Base-by-base conservation (phyloP, 2,113 vertebrate genomes). In the Herpetotheres cachinnans region DNA sequence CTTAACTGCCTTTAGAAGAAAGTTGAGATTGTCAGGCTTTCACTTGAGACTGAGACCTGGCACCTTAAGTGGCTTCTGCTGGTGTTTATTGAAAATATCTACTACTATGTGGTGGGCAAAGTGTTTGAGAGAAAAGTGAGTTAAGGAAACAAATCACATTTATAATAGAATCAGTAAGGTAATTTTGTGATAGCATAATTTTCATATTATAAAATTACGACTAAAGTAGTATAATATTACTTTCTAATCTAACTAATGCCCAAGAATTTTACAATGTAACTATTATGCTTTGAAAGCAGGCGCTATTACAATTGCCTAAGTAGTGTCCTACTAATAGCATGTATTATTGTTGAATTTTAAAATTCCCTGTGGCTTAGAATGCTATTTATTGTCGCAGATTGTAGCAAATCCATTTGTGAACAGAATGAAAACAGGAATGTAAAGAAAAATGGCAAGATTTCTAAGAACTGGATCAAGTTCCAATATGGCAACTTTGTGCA, bases 301-400 rank as follows among this genome's bases (percentile, higher is more conserved):
- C 88, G 63, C 59, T 72, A 20, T 84, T 50, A 16, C 90, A 86
- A 82, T 86, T 86, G 71, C 54, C 9, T 65, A 19, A 69, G 49
- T 90, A 69, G 46, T 59, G 40, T 89, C 55, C n/a, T 58, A 55
- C 25, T 56, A 83, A 59, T 29, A 65, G 59, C 24, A 30, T 25
- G 14, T 52, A n/a, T 76, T 80, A 70, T n/a, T 87, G n/a, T 66
- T 94, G 71, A 85, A 59, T 91, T 96, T 77, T 91, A 27, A 91
- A 89, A 86, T 52, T 82, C 40, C 34, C 24, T 21, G 21, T 8
- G 15, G 55, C 25, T 78, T 76, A 69, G 38, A 77, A 54, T 40
- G 59, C 36, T 58, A 56, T 40, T 70, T 70, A 34, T 67, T 79
- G 61, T 84, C 11, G 7, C 46, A 78, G 59, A 62, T 55, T 77